Evolutionary conservation across 2,888 invertebrate species (phyloP).

Genomic region (Argyresthia albistria): DNA sequence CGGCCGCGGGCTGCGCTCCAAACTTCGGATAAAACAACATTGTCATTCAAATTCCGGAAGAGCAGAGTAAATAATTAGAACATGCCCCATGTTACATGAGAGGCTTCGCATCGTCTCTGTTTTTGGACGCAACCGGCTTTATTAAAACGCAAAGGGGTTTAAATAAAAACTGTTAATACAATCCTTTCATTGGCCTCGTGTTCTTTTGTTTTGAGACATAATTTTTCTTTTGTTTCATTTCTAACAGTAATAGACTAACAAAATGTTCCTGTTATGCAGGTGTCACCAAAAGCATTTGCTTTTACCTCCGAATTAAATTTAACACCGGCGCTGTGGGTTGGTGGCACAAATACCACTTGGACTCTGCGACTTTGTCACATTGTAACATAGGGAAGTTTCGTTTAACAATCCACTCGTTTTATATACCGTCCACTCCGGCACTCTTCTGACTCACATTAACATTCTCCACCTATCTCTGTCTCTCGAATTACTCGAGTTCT

Average conservation of each 20-base stretch:
- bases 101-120: no score
- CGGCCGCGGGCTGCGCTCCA: conserved; percentile 19
- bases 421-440: not conserved
- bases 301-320: no score
- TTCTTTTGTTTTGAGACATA: no score
- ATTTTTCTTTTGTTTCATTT: no score
- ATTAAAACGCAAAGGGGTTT: no score
- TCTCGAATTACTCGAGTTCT: conserved; percentile 11
- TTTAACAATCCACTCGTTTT: not conserved
- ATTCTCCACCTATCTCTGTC: conserved; percentile 6
- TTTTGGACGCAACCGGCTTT: no score
- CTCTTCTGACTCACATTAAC: no score
- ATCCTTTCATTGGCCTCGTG: no score
- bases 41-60: conserved; percentile 29
- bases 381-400: conserved; percentile 1
- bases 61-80: conserved; percentile 3
- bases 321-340: not conserved
- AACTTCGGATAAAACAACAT: conserved; percentile 40
- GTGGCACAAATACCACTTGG: not conserved
- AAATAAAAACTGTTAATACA: no score
- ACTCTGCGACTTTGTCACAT: not conserved
- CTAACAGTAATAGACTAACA: no score
- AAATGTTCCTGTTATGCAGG: no score
- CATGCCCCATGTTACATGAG: not conserved
- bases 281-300: no score